Percentiles rank a stretch among this genome's conserved stretches.
Evolutionary conservation across 2,113 vertebrate species (phyloP).

Genomic region (Myrmecophaga tridactyla): DNA sequence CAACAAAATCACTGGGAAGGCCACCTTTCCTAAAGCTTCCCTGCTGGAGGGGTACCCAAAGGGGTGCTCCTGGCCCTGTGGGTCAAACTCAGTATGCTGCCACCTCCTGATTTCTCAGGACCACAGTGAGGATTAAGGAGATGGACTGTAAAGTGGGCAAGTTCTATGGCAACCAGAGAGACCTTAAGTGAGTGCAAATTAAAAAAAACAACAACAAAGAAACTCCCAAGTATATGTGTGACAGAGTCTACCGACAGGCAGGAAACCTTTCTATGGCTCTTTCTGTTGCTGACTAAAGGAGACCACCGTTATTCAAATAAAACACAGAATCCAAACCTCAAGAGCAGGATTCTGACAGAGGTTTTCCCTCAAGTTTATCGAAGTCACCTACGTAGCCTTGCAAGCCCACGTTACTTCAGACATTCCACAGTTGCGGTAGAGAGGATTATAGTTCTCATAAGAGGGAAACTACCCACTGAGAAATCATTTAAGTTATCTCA

Average conservation of each 20-base stretch:
- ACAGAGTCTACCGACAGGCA: neutral
- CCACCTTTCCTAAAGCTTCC: neutral
- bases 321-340: neutral
- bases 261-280: neutral
- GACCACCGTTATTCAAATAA: neutral
- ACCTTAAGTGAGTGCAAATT: no score
- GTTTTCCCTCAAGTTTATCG: neutral
- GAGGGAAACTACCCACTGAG: neutral
- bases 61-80: neutral
- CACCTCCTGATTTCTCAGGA: neutral
- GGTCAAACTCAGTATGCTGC: neutral
- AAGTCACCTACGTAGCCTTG: neutral
- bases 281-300: neutral
- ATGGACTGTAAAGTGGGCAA: neutral
- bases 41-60: neutral
- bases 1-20: neutral
- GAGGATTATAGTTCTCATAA: neutral
- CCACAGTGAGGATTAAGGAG: neutral
- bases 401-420: neutral
- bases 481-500: neutral
- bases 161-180: neutral
- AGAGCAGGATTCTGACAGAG: neutral
- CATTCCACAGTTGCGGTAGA: neutral
- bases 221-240: neutral
- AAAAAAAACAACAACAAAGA: neutral